Evolutionary conservation across 2,888 invertebrate species (phyloP).

Genomic region (Drosophila subsilvestris): DNA sequence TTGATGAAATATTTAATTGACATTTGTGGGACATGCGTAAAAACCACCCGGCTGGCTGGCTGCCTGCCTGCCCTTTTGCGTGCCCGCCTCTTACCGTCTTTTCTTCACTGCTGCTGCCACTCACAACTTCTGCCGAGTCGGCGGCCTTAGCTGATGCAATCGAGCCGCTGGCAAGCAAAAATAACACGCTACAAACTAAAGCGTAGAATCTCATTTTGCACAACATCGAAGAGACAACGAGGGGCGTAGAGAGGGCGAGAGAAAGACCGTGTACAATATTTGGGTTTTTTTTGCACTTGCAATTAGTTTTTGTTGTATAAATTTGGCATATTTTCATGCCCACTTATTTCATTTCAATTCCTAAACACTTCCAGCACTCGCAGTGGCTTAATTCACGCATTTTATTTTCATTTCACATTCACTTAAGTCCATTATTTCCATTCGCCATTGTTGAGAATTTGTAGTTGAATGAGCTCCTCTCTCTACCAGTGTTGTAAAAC

Average conservation of each 20-base stretch:
- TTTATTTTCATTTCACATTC: conserved; percentile 36
- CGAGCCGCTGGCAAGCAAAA: conserved; percentile 61
- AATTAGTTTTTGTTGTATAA: conserved; percentile 45
- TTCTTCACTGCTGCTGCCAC: conserved; percentile 56
- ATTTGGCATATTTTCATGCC: conserved; percentile 39
- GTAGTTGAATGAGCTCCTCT: conserved; percentile 13
- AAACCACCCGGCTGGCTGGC: neutral
- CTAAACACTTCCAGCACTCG: conserved; percentile 14
- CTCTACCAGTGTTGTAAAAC: neutral
- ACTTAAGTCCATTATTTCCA: conserved; percentile 57
- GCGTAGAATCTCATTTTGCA: conserved; percentile 71
- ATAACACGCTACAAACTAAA: conserved; percentile 60
- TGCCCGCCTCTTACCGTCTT: conserved; percentile 58
- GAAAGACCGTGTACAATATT: conserved; percentile 24
- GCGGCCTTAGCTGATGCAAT: conserved; percentile 70
- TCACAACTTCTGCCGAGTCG: conserved; percentile 77
- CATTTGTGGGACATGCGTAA: conserved; percentile 16
- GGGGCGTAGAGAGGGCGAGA: conserved; percentile 12
- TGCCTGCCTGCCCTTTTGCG: conserved; percentile 35
- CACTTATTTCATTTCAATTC: conserved; percentile 8
- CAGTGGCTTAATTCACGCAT: conserved; percentile 36
- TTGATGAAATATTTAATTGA: conserved; percentile 37
- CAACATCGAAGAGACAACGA: conserved; percentile 38
- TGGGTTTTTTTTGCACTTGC: conserved; percentile 43
- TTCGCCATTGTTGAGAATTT: conserved; percentile 55